Conservation (phyloP, 2,888 invertebrate species). For the Congeria kusceri region DNA sequence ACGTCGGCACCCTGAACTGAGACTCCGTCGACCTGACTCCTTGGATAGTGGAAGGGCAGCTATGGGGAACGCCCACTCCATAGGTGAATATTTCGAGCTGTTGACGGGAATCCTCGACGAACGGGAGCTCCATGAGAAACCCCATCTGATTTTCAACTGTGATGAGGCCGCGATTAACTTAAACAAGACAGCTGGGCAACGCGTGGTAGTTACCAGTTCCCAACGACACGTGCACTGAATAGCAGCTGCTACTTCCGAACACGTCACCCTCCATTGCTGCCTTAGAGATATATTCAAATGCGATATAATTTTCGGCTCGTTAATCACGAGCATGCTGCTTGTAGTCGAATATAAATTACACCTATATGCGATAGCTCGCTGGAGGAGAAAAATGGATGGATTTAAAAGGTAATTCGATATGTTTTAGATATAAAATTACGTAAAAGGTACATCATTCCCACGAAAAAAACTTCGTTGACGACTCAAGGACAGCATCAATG, state of each 20-base stretch:
- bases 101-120: conserved; percentile 13
- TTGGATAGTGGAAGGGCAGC: conserved; percentile 24
- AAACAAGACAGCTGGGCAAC: neutral
- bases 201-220: neutral
- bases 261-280: neutral
- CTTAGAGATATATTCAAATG: too few relatives aligned
- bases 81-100: conserved; percentile 22
- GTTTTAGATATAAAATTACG: too few relatives aligned
- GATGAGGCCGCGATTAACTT: neutral
- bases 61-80: conserved; percentile 18
- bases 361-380: too few relatives aligned
- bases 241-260: neutral
- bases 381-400: too few relatives aligned
- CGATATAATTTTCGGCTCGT: too few relatives aligned
- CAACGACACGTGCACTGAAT: neutral
- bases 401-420: too few relatives aligned
- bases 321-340: too few relatives aligned
- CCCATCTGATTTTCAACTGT: conserved; percentile 2
- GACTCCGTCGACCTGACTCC: conserved; percentile 24
- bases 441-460: too few relatives aligned
- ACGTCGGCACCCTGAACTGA: conserved; percentile 6
- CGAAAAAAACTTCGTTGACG: too few relatives aligned
- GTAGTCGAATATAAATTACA: too few relatives aligned
- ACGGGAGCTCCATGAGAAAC: neutral
- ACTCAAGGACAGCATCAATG: too few relatives aligned